These are phyloP conservation scores for Apostichopus japonicus DNA, from an alignment of 35 echinoderm and acorn worm species.

Conservation along the genomic window DNA sequence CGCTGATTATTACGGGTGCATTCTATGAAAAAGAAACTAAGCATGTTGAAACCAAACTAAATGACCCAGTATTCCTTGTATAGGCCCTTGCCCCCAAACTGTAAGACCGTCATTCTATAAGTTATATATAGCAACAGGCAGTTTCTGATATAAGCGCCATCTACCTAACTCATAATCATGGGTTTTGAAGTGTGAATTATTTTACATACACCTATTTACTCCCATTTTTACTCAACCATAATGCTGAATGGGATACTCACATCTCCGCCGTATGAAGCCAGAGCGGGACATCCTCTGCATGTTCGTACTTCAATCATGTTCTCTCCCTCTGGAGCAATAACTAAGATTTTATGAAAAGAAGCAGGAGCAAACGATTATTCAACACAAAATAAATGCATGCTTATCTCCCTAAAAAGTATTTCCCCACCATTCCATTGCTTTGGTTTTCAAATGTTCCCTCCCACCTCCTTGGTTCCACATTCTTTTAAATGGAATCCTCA, in stretches of 20 bases:
- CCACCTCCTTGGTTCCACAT: no score
- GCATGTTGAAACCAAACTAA: no score
- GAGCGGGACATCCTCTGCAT: neutral
- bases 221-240: neutral
- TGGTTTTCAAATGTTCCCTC: neutral
- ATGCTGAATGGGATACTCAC: neutral
- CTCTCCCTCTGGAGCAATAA: neutral
- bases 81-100: no score
- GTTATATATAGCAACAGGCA: no score
- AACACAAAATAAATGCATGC: neutral
- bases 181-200: neutral
- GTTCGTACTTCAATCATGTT: neutral
- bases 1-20: no score
- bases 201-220: neutral
- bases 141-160: no score
- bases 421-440: neutral
- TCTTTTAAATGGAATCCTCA: no score
- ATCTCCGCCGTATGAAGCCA: neutral
- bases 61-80: no score
- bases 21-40: no score
- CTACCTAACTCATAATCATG: neutral
- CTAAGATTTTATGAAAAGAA: neutral
- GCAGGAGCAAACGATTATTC: neutral
- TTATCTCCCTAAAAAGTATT: neutral
- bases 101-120: no score